Evolutionary conservation across 1,140 invertebrate genomes (phyloP).

Genomic region (Euura lappo): DNA sequence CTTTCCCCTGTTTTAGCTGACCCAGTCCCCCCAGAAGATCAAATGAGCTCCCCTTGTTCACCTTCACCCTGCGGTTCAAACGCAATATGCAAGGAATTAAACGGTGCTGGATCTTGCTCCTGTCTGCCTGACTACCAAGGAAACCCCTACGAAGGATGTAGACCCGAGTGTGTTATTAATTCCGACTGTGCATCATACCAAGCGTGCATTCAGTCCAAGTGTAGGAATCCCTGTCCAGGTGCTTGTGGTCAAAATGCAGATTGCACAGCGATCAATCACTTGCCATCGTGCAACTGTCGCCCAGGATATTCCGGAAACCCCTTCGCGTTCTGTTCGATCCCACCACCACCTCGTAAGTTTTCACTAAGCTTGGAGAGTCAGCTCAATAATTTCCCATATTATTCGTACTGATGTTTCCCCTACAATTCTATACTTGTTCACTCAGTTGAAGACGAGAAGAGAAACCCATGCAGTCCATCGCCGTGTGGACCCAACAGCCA

Average conservation of each 20-base stretch:
- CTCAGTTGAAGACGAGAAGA: slow-evolving; percentile 35
- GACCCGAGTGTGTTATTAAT: slow-evolving; percentile 71
- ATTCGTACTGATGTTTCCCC: background rate
- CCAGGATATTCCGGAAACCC: slow-evolving; percentile 74
- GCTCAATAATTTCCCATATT: background rate
- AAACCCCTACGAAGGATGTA: slow-evolving; percentile 70
- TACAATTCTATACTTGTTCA: slow-evolving; percentile 22
- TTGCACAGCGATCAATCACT: slow-evolving; percentile 77
- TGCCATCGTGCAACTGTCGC: slow-evolving; percentile 74
- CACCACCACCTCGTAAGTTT: slow-evolving; percentile 39
- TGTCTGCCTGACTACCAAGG: slow-evolving; percentile 69
- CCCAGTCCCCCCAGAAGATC: slow-evolving; percentile 24
- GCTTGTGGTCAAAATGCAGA: slow-evolving; percentile 75
- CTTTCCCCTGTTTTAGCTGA: slow-evolving; percentile 21
- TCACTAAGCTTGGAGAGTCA: background rate
- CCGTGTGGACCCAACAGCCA: slow-evolving; percentile 65
- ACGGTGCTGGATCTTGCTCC: slow-evolving; percentile 66
- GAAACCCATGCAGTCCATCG: slow-evolving; percentile 62
- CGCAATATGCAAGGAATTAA: slow-evolving; percentile 69
- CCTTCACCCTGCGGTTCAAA: slow-evolving; percentile 81
- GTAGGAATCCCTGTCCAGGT: slow-evolving; percentile 76
- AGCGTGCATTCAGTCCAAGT: slow-evolving; percentile 70
- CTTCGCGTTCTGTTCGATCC: slow-evolving; percentile 64
- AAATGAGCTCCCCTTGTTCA: slow-evolving; percentile 67
- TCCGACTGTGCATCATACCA: slow-evolving; percentile 67